Percentiles rank a stretch among this genome's conserved stretches.
Conservation (phyloP, 2,797 vertebrate species). For the Melanotaenia boesemani region DNA sequence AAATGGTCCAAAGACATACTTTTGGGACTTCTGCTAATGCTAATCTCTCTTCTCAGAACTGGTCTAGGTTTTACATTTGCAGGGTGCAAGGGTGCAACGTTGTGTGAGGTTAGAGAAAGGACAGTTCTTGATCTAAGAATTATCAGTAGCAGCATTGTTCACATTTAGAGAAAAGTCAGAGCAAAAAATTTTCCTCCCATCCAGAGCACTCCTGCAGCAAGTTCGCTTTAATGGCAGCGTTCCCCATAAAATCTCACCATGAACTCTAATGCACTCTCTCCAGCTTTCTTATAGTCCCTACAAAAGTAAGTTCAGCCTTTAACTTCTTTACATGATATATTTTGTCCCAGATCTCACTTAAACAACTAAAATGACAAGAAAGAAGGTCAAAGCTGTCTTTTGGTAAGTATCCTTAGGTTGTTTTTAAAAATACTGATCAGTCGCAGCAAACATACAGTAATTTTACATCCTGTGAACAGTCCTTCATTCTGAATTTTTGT, state of each 20-base stretch:
- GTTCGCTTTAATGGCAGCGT: conserved; percentile 38
- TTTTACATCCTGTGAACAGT: no score
- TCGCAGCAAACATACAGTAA: no score
- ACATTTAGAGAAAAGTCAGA: conserved; percentile 43
- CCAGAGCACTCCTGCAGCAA: conserved; percentile 28
- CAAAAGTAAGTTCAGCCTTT: neutral
- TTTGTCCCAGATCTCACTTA: neutral
- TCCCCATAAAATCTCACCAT: conserved; percentile 41
- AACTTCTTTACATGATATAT: neutral
- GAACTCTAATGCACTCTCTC: conserved; percentile 37
- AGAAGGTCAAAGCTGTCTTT: no score
- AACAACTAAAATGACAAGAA: no score
- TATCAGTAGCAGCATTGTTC: conserved; percentile 47
- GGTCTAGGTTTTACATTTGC: conserved; percentile 5
- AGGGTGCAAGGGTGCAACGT: conserved; percentile 9
- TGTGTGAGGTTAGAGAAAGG: conserved; percentile 17
- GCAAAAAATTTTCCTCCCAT: conserved; percentile 27
- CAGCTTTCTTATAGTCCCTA: neutral
- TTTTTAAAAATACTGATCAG: no score
- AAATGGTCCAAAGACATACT: neutral
- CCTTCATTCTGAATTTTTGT: neutral
- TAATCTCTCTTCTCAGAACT: conserved; percentile 9
- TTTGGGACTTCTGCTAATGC: neutral
- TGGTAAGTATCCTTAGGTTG: no score
- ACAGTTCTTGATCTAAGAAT: conserved; percentile 32